Percentiles rank a stretch among this genome's conserved stretches.
phyloP scores from a whole-genome alignment of 2,113 vertebrate species.

The Fukomys damarensis region DNA sequence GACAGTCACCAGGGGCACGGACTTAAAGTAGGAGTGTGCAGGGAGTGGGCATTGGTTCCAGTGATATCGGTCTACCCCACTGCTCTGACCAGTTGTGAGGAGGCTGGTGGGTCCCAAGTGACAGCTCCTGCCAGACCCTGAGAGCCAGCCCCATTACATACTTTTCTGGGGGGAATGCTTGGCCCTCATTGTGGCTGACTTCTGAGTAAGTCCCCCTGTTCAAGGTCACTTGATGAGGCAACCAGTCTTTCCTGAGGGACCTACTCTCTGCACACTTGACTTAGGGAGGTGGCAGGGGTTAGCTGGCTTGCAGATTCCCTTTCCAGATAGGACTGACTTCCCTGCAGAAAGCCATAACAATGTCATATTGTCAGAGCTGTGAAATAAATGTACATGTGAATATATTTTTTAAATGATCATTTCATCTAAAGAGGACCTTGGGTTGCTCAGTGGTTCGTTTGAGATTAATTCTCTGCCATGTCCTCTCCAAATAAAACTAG shows the following conservation, averaged over 20 bases:
- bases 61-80: not conserved
- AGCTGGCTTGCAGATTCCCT: not conserved
- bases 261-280: not conserved
- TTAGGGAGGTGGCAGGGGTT: not conserved
- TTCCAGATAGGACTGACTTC: not conserved
- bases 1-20: not conserved
- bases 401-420: conserved; percentile 35
- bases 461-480: not conserved
- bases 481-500: not conserved
- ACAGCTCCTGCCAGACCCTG: not conserved
- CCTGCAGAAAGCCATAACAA: conserved; percentile 79
- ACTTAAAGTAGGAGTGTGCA: not conserved
- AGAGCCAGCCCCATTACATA: too few relatives aligned
- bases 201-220: not conserved
- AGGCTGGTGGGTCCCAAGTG: not conserved
- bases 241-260: not conserved
- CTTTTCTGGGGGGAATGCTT: not conserved
- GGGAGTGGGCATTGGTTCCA: not conserved
- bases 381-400: not conserved
- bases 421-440: conserved; percentile 36
- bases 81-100: not conserved
- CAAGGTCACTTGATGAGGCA: not conserved
- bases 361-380: not conserved
- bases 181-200: not conserved
- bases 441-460: not conserved